These are phyloP conservation scores for Labeo catla DNA, from an alignment of 2,113 vertebrate genomes.

Conservation along the genomic window DNA sequence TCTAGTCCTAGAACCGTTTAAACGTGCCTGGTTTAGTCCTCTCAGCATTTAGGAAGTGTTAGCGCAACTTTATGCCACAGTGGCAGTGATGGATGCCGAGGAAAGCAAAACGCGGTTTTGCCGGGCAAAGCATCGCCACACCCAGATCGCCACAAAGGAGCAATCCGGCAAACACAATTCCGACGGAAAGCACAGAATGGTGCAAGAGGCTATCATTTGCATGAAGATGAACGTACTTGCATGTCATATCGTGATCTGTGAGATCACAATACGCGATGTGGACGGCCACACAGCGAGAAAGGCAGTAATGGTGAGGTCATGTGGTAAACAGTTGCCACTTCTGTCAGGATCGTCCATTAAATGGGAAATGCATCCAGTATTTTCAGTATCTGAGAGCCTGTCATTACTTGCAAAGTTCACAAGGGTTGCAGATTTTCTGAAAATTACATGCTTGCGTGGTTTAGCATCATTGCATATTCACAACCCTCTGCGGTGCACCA, in stretches of 20 bases:
- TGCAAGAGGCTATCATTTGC: background rate
- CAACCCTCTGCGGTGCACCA: conserved; percentile 42
- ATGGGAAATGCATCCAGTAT: conserved; percentile 32
- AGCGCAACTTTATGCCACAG: background rate
- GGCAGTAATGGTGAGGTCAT: conserved; percentile 29
- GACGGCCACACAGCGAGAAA: conserved; percentile 32
- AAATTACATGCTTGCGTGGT: conserved; percentile 42
- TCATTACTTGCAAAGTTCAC: conserved; percentile 49
- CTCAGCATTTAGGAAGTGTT: conserved; percentile 17
- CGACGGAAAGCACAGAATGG: background rate
- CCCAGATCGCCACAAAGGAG: conserved; percentile 40
- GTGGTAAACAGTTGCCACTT: conserved; percentile 24
- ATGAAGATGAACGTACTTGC: background rate
- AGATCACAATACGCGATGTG: background rate
- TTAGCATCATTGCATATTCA: conserved; percentile 21
- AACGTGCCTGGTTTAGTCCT: conserved; percentile 1
- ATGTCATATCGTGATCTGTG: background rate
- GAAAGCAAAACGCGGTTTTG: conserved; percentile 25
- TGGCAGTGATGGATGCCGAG: conserved; percentile 11
- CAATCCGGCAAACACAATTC: background rate
- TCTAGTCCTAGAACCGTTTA: background rate
- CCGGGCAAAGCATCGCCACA: conserved; percentile 23
- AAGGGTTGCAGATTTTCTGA: conserved; percentile 31
- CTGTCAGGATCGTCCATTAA: conserved; percentile 34
- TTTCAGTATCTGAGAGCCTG: conserved; percentile 31